Conservation (phyloP, 2,113 vertebrate species). For the Rhinolophus ferrumequinum region DNA sequence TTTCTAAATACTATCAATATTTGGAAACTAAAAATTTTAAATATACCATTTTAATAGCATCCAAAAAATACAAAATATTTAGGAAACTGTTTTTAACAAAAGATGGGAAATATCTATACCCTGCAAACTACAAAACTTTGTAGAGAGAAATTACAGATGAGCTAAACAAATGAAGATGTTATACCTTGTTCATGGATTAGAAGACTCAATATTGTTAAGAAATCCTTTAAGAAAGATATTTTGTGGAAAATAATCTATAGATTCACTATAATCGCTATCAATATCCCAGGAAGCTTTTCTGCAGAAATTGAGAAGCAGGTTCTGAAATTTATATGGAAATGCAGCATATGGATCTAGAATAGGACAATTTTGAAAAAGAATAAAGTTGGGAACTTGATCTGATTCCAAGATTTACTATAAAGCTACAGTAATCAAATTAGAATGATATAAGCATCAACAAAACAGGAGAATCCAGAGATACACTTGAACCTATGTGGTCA, state of each 20-base stretch:
- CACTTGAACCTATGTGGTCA: neutral
- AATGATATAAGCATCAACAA: neutral
- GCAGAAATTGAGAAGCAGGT: neutral
- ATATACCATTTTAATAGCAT: neutral
- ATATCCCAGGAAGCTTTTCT: neutral
- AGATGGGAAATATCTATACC: neutral
- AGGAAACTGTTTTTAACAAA: neutral
- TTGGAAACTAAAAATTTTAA: neutral
- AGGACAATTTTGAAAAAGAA: neutral
- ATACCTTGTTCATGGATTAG: neutral
- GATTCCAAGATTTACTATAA: neutral
- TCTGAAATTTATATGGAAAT: neutral
- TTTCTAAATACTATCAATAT: neutral
- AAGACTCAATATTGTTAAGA: neutral
- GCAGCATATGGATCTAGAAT: neutral
- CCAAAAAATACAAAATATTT: neutral
- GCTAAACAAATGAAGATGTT: neutral
- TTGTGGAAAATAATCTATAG: neutral
- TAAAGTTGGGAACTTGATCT: neutral
- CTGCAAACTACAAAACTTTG: neutral
- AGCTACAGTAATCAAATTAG: neutral
- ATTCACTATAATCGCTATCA: neutral
- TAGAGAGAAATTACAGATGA: neutral
- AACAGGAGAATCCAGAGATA: neutral
- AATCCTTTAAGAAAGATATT: neutral